Base-by-base conservation (phyloP, 2,888 invertebrate genomes). In the Tinea semifulvella region DNA sequence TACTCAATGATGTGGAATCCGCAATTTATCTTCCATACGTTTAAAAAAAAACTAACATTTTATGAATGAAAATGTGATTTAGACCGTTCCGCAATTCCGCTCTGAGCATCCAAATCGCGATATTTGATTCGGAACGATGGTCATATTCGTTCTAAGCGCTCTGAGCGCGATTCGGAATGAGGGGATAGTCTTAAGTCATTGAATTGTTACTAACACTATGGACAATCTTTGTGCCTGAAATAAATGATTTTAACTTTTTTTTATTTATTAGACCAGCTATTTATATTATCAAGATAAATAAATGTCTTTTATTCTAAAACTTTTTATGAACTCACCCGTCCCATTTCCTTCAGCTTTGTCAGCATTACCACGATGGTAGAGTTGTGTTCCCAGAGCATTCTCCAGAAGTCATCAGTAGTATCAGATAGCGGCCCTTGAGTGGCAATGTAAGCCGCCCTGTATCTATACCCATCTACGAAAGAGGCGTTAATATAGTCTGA, bases 381-480 rank as follows among this genome's bases (percentile, higher is more conserved):
- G 69, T 99, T 98, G 69, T 98, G 98, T 66, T 99, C 98, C 99
- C 99, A 99, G 35, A 99, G 84, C 98, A 98, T 98, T 49, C 98
- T 85, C 99, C 99, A 99, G 70, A 99, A 94, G 69, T 99, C 99
- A 58, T 98, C 98, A 0, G 96, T 94, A 0, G 98, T 98, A 63
- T 98, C 96, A 43, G 91, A 88, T 47, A 98, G 76, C 0, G 99
- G 98, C n/a, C 98, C 98, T 72, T 99, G 98, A n/a, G 98, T 93
- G 3, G 98, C 98, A 50, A 99, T 96, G 67, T 99, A 99, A 1
- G 98, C 98, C 50, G 91, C 90, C 43, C 94, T 86, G 76, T 95
- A 94, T 52, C 93, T 86, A 70, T 96, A 96, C 1, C 96, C 98
- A 69, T 99, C 99, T 52, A 99, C 94, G 63, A 98, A 94, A 60